Conservation (phyloP, 1,140 invertebrate genomes). For the Dinoponera quadriceps region DNA sequence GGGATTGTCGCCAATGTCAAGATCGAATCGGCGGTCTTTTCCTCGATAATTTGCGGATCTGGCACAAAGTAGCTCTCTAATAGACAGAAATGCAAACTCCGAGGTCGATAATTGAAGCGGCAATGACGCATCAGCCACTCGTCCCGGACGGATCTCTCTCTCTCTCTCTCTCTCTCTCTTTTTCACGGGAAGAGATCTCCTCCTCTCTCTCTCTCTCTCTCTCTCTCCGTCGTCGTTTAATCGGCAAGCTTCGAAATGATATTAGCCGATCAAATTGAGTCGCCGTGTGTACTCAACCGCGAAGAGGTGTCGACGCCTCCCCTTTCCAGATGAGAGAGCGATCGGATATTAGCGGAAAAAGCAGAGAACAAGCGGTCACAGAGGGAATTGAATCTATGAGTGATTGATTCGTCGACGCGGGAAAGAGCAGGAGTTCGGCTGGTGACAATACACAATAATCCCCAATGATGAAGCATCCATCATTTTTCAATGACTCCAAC, state of each 20-base stretch:
- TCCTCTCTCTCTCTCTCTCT: not conserved
- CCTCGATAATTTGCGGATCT: constrained; percentile 29
- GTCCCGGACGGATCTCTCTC: constrained; percentile 33
- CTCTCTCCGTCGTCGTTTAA: constrained; percentile 46
- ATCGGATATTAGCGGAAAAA: constrained; percentile 52
- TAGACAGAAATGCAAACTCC: constrained; percentile 54
- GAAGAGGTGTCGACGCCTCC: constrained; percentile 59
- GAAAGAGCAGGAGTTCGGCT: not conserved
- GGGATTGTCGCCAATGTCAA: too few species aligned
- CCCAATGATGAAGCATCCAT: not conserved
- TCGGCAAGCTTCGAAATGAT: constrained; percentile 64
- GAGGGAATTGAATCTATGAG: constrained; percentile 11
- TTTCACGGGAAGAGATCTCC: constrained; percentile 37
- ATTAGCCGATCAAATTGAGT: constrained; percentile 67
- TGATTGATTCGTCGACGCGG: constrained; percentile 32
- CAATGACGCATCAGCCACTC: constrained; percentile 40
- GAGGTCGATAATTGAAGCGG: constrained; percentile 49
- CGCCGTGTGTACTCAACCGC: constrained; percentile 51
- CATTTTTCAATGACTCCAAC: not conserved
- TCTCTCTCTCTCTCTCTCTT: constrained; percentile 8
- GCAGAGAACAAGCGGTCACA: constrained; percentile 4
- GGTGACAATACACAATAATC: not conserved
- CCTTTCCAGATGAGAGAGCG: constrained; percentile 54
- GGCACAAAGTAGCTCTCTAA: constrained; percentile 34
- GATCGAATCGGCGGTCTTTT: constrained; percentile 4